phyloP scores from a whole-genome alignment of 1,140 invertebrate species.

The Pachypeltis micranthus region DNA sequence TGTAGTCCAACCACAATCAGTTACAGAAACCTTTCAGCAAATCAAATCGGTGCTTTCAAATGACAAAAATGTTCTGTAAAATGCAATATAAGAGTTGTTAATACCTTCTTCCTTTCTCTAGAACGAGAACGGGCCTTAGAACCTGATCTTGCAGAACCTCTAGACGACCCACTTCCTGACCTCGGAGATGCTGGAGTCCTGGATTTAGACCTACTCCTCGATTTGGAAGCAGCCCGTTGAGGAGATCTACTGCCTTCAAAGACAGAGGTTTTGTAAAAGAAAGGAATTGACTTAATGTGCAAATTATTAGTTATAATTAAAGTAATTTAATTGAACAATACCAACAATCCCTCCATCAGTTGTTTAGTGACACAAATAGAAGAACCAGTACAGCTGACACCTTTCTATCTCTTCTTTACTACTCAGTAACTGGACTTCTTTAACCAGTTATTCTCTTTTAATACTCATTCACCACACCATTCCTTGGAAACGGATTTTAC shows the following conservation, averaged over 20 bases:
- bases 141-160: conserved; percentile 17
- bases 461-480: too few relatives aligned
- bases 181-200: background rate
- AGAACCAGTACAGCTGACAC: background rate
- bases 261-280: background rate
- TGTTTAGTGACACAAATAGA: too few relatives aligned
- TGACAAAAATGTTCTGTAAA: background rate
- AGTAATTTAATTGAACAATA: too few relatives aligned
- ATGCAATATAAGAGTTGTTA: background rate
- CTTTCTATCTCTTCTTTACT: background rate
- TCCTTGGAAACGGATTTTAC: too few relatives aligned
- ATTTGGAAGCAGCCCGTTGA: background rate
- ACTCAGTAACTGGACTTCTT: background rate
- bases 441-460: background rate
- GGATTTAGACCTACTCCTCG: background rate
- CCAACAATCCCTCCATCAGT: too few relatives aligned
- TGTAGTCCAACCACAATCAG: too few relatives aligned
- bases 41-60: background rate
- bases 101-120: conserved; percentile 2
- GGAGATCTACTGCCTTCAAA: background rate
- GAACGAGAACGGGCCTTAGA: conserved; percentile 1
- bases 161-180: conserved; percentile 15
- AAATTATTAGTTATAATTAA: too few relatives aligned
- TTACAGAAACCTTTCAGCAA: too few relatives aligned
- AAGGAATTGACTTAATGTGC: conserved; percentile 1